Evolutionary conservation across 2,888 invertebrate species (phyloP).

Genomic region (Lissocephala sabroskyi): DNA sequence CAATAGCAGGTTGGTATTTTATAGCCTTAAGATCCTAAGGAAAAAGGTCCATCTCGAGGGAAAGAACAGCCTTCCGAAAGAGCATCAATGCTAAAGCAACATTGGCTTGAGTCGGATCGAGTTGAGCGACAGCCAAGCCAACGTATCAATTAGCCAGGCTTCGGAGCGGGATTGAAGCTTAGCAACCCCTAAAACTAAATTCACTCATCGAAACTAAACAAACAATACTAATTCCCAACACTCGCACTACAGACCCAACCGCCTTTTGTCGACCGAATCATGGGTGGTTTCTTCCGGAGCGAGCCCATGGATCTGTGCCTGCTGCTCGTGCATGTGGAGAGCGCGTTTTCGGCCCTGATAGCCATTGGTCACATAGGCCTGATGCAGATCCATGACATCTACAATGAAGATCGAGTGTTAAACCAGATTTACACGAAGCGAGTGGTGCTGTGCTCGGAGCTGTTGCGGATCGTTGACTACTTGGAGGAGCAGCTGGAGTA

Average conservation of each 20-base stretch:
- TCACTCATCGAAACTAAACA: neutral
- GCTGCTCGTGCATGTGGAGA: constrained; percentile 58
- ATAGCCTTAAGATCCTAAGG: too few species aligned
- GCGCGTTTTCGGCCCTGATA: constrained; percentile 60
- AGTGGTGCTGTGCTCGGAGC: constrained; percentile 47
- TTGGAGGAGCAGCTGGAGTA: constrained; percentile 37
- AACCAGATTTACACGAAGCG: constrained; percentile 42
- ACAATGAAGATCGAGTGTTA: constrained; percentile 34
- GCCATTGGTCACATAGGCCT: constrained; percentile 59
- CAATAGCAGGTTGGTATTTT: too few species aligned
- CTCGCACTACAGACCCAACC: too few species aligned
- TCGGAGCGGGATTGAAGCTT: neutral
- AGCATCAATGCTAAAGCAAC: too few species aligned
- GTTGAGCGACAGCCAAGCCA: constrained; percentile 4
- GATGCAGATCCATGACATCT: constrained; percentile 60
- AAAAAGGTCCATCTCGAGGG: too few species aligned
- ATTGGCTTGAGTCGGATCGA: neutral
- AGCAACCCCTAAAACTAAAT: constrained; percentile 8
- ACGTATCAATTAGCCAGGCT: constrained; percentile 45
- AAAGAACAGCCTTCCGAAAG: too few species aligned
- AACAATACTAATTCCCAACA: neutral
- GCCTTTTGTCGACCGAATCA: constrained; percentile 3
- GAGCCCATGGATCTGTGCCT: constrained; percentile 65
- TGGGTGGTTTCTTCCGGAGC: constrained; percentile 61
- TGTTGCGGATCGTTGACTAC: constrained; percentile 39